Percentiles rank a stretch among this genome's conserved stretches.
Evolutionary conservation across 2,888 invertebrate genomes (phyloP).

Genomic region (Trachelus tabidus): DNA sequence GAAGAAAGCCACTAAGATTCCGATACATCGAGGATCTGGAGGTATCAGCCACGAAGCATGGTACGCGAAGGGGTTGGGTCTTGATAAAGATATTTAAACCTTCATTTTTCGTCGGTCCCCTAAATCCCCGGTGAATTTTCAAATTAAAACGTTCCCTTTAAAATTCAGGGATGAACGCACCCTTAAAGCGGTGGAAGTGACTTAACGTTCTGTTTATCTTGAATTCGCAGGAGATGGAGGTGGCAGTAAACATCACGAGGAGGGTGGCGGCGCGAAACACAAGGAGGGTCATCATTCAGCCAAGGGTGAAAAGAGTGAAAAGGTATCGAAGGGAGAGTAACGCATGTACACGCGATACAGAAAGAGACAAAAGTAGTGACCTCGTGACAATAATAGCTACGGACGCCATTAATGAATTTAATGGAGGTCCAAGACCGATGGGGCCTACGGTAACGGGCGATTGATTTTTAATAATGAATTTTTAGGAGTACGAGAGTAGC

Average conservation of each 20-base stretch:
- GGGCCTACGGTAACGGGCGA: background rate
- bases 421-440: background rate
- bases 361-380: background rate
- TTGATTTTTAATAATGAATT: background rate
- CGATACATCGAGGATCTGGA: constrained; percentile 43
- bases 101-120: background rate
- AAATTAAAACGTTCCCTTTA: background rate
- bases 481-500: constrained; percentile 64
- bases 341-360: background rate
- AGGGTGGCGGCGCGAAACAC: constrained; percentile 39
- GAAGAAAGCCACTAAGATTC: constrained; percentile 39
- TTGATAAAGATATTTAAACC: background rate
- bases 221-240: constrained; percentile 26
- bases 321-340: constrained; percentile 35
- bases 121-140: too few relatives aligned
- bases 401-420: background rate
- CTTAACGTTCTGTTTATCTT: constrained; percentile 19
- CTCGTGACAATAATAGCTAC: too few relatives aligned
- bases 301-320: constrained; percentile 42
- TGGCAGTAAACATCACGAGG: constrained; percentile 36
- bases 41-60: constrained; percentile 42
- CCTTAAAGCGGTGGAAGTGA: background rate
- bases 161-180: background rate
- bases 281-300: constrained; percentile 41
- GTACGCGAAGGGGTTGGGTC: background rate